phyloP scores from a whole-genome alignment of 1,140 invertebrate genomes.

The Cyclargus thomasi region DNA sequence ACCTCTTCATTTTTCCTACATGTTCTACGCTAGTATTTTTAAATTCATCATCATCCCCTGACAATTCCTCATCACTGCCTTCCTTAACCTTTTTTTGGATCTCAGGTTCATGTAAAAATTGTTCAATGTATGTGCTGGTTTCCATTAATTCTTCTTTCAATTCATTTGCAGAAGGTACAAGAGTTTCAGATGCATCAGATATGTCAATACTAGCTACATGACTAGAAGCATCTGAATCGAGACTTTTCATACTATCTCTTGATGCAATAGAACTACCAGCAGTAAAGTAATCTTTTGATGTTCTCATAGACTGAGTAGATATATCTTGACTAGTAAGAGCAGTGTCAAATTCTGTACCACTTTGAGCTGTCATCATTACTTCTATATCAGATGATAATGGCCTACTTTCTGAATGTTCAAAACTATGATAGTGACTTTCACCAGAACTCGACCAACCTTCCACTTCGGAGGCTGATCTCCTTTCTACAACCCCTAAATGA shows the following conservation, averaged over 20 bases:
- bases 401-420: slow-evolving; percentile 88
- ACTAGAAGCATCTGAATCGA: slow-evolving; percentile 91
- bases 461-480: slow-evolving; percentile 80
- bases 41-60: slow-evolving; percentile 72
- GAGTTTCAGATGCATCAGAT: slow-evolving; percentile 91
- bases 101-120: slow-evolving; percentile 64
- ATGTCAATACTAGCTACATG: slow-evolving; percentile 91
- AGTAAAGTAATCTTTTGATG: slow-evolving; percentile 89
- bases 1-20: slow-evolving; percentile 87
- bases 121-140: slow-evolving; percentile 69
- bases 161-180: slow-evolving; percentile 87
- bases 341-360: slow-evolving; percentile 92
- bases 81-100: slow-evolving; percentile 49
- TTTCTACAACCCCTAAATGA: slow-evolving; percentile 73
- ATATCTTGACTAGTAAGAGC: slow-evolving; percentile 86
- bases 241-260: slow-evolving; percentile 90
- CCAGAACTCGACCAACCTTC: slow-evolving; percentile 91
- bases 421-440: slow-evolving; percentile 92
- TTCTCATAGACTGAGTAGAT: slow-evolving; percentile 80
- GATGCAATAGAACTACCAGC: slow-evolving; percentile 89
- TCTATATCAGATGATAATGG: slow-evolving; percentile 93
- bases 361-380: slow-evolving; percentile 78
- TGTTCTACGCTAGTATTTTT: slow-evolving; percentile 61
- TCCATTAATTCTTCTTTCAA: slow-evolving; percentile 74
- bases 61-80: slow-evolving; percentile 67